Percentiles rank a stretch among this genome's conserved stretches.
phyloP scores from a whole-genome alignment of 2,888 invertebrate genomes.

The Sicus ferrugineus region DNA sequence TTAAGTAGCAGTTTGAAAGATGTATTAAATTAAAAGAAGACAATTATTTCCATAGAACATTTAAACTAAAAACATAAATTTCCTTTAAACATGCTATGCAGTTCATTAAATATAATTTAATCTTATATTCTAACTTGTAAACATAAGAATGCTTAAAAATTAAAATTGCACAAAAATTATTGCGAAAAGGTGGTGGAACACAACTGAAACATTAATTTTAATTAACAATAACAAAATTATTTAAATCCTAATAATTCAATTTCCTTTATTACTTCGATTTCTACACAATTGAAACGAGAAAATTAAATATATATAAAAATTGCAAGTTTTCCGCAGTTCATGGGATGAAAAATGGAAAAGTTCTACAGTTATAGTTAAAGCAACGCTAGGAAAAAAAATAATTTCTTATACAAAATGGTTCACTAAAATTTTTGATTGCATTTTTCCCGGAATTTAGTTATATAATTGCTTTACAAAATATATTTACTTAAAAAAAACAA shows the following conservation, averaged over 20 bases:
- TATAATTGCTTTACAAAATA: too few species aligned
- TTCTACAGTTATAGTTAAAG: too few species aligned
- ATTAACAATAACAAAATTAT: not conserved
- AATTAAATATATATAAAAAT: conserved; percentile 5
- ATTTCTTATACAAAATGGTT: not conserved
- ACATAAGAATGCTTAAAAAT: not conserved
- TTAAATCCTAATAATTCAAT: not conserved
- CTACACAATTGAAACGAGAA: conserved; percentile 19
- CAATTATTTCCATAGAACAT: too few species aligned
- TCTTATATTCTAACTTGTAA: not conserved
- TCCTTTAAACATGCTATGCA: too few species aligned
- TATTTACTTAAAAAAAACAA: too few species aligned
- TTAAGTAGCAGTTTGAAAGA: too few species aligned
- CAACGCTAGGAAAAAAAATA: too few species aligned
- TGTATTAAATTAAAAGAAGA: too few species aligned
- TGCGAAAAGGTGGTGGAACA: not conserved
- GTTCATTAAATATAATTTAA: not conserved
- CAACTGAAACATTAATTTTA: not conserved
- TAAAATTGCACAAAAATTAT: conserved; percentile 12
- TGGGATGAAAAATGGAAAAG: too few species aligned
- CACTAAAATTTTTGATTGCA: conserved; percentile 37
- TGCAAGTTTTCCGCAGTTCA: conserved; percentile 10
- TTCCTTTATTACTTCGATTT: not conserved
- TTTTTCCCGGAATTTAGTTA: conserved; percentile 46
- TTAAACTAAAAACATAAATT: too few species aligned